phyloP scores from a whole-genome alignment of 2,113 vertebrate species.

The Poeciliopsis turrubarensis region DNA sequence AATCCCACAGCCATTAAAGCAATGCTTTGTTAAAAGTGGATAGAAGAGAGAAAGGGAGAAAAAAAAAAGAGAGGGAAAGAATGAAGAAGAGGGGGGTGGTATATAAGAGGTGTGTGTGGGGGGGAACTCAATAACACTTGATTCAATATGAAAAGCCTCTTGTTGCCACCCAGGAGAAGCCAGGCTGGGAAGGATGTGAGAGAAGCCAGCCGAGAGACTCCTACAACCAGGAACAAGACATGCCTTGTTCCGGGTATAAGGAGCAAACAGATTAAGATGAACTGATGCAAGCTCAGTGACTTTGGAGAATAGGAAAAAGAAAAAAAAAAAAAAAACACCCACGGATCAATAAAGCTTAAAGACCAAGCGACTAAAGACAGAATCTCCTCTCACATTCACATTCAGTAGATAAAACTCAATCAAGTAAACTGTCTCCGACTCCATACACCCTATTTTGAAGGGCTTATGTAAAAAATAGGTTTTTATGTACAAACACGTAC shows the following conservation, averaged over 20 bases:
- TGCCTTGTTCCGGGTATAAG: conserved; percentile 83
- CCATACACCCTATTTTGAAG: conserved; percentile 63
- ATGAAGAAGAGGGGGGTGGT: conserved; percentile 63
- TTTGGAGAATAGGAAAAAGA: conserved; percentile 73
- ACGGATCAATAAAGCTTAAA: conserved; percentile 81
- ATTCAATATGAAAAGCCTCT: conserved; percentile 84
- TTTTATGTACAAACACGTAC: conserved; percentile 47
- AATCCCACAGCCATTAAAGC: conserved; percentile 83
- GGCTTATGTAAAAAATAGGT: conserved; percentile 47
- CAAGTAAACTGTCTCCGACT: conserved; percentile 66
- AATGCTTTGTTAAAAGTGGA: conserved; percentile 79
- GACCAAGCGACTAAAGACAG: conserved; percentile 72
- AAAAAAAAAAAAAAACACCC: conserved; percentile 65
- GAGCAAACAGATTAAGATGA: conserved; percentile 83
- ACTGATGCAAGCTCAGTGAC: conserved; percentile 83
- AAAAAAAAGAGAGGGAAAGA: conserved; percentile 68
- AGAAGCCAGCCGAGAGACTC: conserved; percentile 78
- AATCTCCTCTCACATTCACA: conserved; percentile 72
- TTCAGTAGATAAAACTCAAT: conserved; percentile 70
- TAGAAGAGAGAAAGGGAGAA: conserved; percentile 68
- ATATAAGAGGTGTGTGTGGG: conserved; percentile 74
- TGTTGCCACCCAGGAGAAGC: conserved; percentile 82
- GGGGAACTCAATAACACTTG: conserved; percentile 83
- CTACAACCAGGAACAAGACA: conserved; percentile 82
- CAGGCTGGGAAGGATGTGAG: conserved; percentile 75